Percentiles rank a stretch among this genome's conserved stretches.
These are phyloP conservation scores for Vidua chalybeata DNA, from an alignment of 2,113 vertebrate species.

Conservation along the genomic window DNA sequence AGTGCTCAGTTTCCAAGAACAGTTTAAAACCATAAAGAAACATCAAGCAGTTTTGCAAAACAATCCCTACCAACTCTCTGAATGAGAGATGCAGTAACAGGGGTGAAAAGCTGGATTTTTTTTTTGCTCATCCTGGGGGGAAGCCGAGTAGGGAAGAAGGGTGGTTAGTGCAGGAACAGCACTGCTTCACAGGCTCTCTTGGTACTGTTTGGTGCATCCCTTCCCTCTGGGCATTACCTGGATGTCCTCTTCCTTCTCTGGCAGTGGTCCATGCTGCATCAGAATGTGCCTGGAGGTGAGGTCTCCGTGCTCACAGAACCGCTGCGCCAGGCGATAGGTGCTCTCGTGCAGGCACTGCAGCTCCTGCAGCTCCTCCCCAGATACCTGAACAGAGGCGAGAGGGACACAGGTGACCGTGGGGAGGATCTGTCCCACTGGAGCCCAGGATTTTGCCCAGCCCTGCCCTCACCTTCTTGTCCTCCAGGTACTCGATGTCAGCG, in stretches of 20 bases:
- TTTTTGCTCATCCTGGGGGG: neutral
- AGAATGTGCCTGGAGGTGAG: conserved; percentile 76
- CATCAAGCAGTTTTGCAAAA: neutral
- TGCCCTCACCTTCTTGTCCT: conserved; percentile 81
- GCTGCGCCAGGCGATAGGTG: conserved; percentile 84
- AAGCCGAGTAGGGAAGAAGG: neutral
- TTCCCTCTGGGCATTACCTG: conserved; percentile 72
- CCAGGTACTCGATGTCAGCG: conserved; percentile 86
- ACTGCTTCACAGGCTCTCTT: neutral
- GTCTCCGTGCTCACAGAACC: conserved; percentile 78
- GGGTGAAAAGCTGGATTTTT: neutral
- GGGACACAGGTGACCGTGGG: neutral
- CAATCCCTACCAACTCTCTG: neutral
- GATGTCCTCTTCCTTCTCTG: conserved; percentile 83
- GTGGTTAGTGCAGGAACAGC: neutral
- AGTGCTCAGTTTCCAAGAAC: neutral
- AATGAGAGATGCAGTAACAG: neutral
- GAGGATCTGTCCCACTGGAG: neutral
- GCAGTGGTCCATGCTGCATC: conserved; percentile 80
- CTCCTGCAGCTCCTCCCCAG: conserved; percentile 79
- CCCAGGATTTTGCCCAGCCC: no score
- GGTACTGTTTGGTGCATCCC: neutral
- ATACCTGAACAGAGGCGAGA: conserved; percentile 61
- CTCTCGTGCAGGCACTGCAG: conserved; percentile 83
- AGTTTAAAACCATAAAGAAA: neutral